A percentile compares a stretch with the other conserved stretches of the same genome.
Conservation (phyloP, 1,140 invertebrate species). For the Nasonia giraulti region DNA sequence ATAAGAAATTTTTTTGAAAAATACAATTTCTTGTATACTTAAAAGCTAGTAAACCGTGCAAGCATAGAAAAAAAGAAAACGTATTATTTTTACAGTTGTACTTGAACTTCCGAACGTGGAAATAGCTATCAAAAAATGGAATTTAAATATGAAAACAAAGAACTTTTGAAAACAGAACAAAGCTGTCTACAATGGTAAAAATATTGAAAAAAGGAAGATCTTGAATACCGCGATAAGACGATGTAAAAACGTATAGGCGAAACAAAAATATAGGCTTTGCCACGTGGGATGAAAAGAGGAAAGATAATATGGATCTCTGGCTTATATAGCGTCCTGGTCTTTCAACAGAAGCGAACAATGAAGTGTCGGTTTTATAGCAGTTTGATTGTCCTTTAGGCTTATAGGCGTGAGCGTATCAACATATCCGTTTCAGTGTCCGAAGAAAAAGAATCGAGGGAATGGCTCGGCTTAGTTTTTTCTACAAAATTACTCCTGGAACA, state of each 20-base stretch:
- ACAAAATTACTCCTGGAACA: neutral
- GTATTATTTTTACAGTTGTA: too few relatives aligned
- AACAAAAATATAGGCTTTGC: neutral
- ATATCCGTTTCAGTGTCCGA: neutral
- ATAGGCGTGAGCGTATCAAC: neutral
- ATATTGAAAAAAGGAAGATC: too few relatives aligned
- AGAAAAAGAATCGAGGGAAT: neutral
- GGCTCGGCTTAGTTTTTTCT: neutral
- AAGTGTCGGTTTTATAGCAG: slow-evolving; percentile 8
- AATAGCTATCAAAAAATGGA: too few relatives aligned
- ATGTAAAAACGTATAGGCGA: neutral
- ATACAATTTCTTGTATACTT: too few relatives aligned
- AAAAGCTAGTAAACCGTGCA: too few relatives aligned
- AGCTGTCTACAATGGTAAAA: too few relatives aligned
- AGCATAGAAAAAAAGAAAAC: too few relatives aligned
- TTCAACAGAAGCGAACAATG: slow-evolving; percentile 11
- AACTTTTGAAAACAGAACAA: too few relatives aligned
- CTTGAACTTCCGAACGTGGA: too few relatives aligned
- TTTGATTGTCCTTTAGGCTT: slow-evolving; percentile 14
- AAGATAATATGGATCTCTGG: neutral
- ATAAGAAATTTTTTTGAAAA: too few relatives aligned
- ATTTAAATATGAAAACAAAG: too few relatives aligned
- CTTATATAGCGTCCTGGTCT: neutral
- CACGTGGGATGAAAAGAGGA: neutral
- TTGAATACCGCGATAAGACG: too few relatives aligned